Evolutionary conservation across 1,140 invertebrate genomes (phyloP), one percentile per base, ranked within the genome.

Genomic region (Solenopsis fugax): DNA sequence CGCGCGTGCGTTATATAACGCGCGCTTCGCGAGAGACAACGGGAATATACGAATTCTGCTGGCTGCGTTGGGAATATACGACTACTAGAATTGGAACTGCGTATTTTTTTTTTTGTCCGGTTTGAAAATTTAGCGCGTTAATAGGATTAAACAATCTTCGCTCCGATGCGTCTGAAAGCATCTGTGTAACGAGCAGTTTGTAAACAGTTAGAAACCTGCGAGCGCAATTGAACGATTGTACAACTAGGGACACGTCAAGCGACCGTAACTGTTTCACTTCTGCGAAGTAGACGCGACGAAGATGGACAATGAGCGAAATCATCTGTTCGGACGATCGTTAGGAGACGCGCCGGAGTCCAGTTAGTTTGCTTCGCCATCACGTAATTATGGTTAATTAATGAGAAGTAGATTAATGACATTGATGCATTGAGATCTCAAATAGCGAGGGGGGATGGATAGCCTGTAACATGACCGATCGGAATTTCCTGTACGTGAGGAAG

Each of bases 1-100:
- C 18, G 10, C 18, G 2, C 24, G 12, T 54, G 84, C 69, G 86
- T 92, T 92, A 92, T 86, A 89, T 91, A 92, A 91, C 85, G 89
- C 85, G 62, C 81, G 89, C 87, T 91, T 58, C 71, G 18, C n/a
- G 29, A 37, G 65, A 56, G 87, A 88, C 29, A 29, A 82, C 87
- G 89, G 84, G 88, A 88, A 88, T 84, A 88, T 21, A 29, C 72
- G 77, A 89, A 76, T 85, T 50, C 48, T 54, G 50, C 54, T 48
- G 54, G n/a, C 73, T 34, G 56, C 69, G 64, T 87, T 77, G 21
- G 34, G 52, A 86, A 78, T 81, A 82, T 18, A 60, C 45, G 52
- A 50, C 50, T 58, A 34, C 50, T 65, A 16, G n/a, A n/a, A 58
- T 9, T 52, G 69, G 12, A 45, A 54, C 21, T 12, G 29, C 64